Base-by-base conservation (phyloP, 2,113 vertebrate genomes). In the Apteryx owenii region DNA sequence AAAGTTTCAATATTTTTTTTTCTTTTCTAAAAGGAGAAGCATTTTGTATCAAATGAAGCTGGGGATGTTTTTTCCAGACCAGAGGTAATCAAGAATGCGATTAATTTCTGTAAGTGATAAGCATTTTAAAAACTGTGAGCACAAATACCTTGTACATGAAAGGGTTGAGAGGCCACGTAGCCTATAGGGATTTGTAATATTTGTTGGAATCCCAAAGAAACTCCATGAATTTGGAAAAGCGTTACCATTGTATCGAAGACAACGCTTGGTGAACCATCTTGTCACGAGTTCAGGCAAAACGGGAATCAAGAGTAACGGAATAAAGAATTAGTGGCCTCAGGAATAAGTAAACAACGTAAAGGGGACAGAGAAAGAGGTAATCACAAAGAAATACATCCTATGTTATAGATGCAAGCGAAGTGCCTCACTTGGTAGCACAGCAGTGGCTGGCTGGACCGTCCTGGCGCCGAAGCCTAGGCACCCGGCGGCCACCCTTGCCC, bases 1-100 rank as follows among this genome's bases (percentile, higher is more conserved):
- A 53, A 20, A 0, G 0, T 44, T 51, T 31, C 0, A 1, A 2
- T 40, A 7, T 8, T 38, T 73, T 54, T 26, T 51, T 42, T 70
- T 78, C 8, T 68, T 68, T 44, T 23, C 51, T 56, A 25, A 46
- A 76, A 42, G 38, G 5, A 72, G 29, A 58, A 88, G 2, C 22
- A 10, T 42, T 65, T 20, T 20, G 17, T 68, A 64, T 71, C 36
- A 71, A 53, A 54, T 5, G 23, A 85, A 31, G 5, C 22, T 40
- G 69, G 13, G 15, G 23, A 23, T 64, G 0, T 0, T 19, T 81
- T 89, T 62, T 14, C 54, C 1, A 1, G 29, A 72, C 23, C 23
- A 46, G 15, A 42, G 40, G n/a, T 38, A 66, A 69, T 68, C 28
- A 56, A 72, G 46, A 83, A 18, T 29, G 9, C 9, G 20, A 9